A percentile compares a stretch with the other conserved stretches of the same genome.
These are phyloP conservation scores for Nesometra sesokonis DNA, from an alignment of 35 echinoderm and acorn worm genomes.

Conservation along the genomic window DNA sequence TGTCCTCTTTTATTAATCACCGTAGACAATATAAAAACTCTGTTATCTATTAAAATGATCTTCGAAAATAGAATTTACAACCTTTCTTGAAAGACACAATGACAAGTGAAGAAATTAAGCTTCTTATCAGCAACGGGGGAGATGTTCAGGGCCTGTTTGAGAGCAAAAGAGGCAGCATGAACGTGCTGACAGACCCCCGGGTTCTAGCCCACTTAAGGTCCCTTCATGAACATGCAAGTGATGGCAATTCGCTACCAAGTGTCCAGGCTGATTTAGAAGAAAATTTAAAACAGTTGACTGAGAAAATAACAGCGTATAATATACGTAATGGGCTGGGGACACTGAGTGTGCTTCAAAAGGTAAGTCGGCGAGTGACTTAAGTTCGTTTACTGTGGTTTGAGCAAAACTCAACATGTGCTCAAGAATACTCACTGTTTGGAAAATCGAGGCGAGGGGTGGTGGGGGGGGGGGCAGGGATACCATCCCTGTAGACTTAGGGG, in stretches of 20 bases:
- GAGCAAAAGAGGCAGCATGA: neutral
- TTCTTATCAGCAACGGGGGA: neutral
- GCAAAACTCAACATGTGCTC: too few relatives aligned
- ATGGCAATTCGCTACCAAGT: neutral
- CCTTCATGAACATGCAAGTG: neutral
- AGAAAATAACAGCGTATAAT: neutral
- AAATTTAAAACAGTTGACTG: neutral
- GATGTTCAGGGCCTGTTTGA: conserved; percentile 1
- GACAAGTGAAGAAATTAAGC: neutral
- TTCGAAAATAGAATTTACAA: neutral
- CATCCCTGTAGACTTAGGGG: too few relatives aligned
- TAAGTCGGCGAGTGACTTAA: neutral
- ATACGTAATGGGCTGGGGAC: neutral
- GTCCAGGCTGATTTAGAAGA: neutral
- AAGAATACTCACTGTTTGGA: too few relatives aligned
- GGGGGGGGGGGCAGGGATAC: too few relatives aligned
- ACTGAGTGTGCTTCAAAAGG: neutral
- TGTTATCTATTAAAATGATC: neutral
- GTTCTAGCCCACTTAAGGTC: neutral
- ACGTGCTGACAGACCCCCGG: conserved; percentile 1
- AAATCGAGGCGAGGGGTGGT: too few relatives aligned
- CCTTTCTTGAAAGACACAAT: neutral
- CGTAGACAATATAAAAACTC: neutral
- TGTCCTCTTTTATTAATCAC: neutral
- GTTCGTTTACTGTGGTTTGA: too few relatives aligned